phyloP scores from a whole-genome alignment of 2,888 invertebrate genomes.

The Ametastegia equiseti region DNA sequence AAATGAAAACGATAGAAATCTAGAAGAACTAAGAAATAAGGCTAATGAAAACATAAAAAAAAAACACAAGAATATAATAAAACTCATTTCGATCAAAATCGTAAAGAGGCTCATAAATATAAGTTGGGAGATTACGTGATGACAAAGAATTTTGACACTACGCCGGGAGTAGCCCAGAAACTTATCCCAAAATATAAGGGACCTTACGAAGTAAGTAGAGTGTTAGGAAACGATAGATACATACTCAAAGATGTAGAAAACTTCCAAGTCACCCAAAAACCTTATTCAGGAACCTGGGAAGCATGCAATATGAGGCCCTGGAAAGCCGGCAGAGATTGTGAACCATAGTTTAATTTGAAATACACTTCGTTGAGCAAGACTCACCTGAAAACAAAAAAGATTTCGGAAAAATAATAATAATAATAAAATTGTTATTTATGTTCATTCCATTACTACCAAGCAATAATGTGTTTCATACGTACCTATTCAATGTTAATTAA shows the following conservation, averaged over 20 bases:
- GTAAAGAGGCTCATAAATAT: constrained; percentile 53
- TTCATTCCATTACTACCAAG: too few relatives aligned
- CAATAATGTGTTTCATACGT: too few relatives aligned
- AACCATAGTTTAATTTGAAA: background rate
- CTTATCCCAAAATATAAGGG: constrained; percentile 52
- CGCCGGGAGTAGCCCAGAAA: constrained; percentile 52
- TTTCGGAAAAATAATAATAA: background rate
- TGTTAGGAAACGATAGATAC: constrained; percentile 47
- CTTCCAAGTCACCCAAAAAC: constrained; percentile 21
- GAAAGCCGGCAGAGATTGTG: constrained; percentile 15
- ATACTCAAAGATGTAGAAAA: constrained; percentile 42
- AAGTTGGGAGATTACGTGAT: constrained; percentile 53
- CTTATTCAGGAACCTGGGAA: constrained; percentile 13
- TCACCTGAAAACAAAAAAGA: background rate
- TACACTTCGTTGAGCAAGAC: too few relatives aligned
- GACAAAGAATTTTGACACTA: constrained; percentile 51
- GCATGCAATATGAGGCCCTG: constrained; percentile 19
- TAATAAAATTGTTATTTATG: too few relatives aligned
- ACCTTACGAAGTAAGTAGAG: constrained; percentile 53
- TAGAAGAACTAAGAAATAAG: constrained; percentile 49
- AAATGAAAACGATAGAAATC: constrained; percentile 46
- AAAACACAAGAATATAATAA: constrained; percentile 59
- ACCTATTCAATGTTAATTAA: too few relatives aligned
- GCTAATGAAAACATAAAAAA: constrained; percentile 53
- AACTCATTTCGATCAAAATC: constrained; percentile 57